Evolutionary conservation across 92 coral and sea anemone genomes (phyloP), one percentile per base, ranked within the genome.

Genomic region (Epizoanthus stellaris): DNA sequence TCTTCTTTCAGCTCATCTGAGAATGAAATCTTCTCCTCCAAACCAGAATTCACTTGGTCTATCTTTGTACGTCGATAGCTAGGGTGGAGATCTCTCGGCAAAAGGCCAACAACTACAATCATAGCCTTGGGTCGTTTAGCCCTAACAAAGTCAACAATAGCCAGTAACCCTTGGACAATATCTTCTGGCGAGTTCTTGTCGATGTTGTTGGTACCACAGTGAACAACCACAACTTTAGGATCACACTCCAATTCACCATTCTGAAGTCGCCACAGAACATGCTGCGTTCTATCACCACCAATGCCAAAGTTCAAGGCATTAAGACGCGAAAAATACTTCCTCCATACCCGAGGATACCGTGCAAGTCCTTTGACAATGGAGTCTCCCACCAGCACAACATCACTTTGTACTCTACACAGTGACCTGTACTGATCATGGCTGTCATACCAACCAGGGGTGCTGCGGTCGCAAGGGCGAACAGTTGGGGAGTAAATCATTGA

Each of bases 231-330:
- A 0, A 96, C 91, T 85, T 94, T 92, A 0, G 98, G 98, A 16
- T 81, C 76, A 67, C 94, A 89, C 58, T 95, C 95, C 66, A 96
- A 60, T 45, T 94, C 99, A 2, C 99, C 99, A 76, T 96, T 93
- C 67, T 93, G 93, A 8, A 96, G 86, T 47, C 99, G 89, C 99
- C 99, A 96, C 36, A 96, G 67, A 10, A 96, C 99, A 85, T 96
- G 99, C 81, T 96, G 99, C 13, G 98, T 93, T 52, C 95, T 91
- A 74, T 96, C 99, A 4, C 99, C 99, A 34, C 98, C 95, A 15
- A 96, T 86, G 40, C 99, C 99, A 88, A 96, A 93, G 88, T 93
- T 93, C 16, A 96, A 82, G 12, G 98, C 92, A 47, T 89, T 89
- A 12, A 96, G 91, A 36, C 90, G 84, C 3, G 82, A 88, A 88